Base-by-base conservation (phyloP, 2,113 vertebrate species). In the Phoxinus phoxinus region DNA sequence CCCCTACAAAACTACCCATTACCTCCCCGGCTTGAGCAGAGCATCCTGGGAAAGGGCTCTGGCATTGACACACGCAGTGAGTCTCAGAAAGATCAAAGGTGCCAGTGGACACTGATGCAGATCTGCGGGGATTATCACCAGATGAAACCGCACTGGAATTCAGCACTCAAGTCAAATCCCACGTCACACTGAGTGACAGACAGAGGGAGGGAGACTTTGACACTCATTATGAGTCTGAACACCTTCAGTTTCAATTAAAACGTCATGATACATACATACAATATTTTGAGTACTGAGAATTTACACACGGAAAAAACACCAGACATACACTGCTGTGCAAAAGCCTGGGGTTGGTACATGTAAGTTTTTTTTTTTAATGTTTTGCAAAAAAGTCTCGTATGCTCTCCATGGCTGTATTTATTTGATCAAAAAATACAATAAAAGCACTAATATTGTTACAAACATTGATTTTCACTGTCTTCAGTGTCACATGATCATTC, bases 11-110 rank as follows among this genome's bases (percentile, higher is more conserved):
- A 92, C 93, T 89, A 91, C 92, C 92, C 94, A 90, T 91, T 90
- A 87, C 90, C 85, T 77, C 32, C 76, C 84, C 56, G 78, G 59
- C 44, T 79, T 89, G 87, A 88, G 86, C 75, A 86, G 86, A 86
- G 91, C 91, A 90, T 81, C 90, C 91, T 94, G 92, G 91, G 93
- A 94, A 94, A 93, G 92, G 87, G 87, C 89, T 86, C 90, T 65
- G 88, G 4, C 76, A 80, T 93, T 91, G 91, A 90, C 88, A 92
- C 93, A 90, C 88, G 91, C 93, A 94, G 94, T 94, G 93, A 90
- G 91, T 93, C 91, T 94, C 90, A 88, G 87, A 89, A 87, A 93
- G 93, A 95, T 95, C 93, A 95, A 94, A 94, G 93, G 91, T 92
- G 92, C 89, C 87, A 91, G 86, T 90, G 88, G 93, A 94, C 93